Conservation (phyloP, 1,140 invertebrate genomes). For the Eueides isabella region DNA sequence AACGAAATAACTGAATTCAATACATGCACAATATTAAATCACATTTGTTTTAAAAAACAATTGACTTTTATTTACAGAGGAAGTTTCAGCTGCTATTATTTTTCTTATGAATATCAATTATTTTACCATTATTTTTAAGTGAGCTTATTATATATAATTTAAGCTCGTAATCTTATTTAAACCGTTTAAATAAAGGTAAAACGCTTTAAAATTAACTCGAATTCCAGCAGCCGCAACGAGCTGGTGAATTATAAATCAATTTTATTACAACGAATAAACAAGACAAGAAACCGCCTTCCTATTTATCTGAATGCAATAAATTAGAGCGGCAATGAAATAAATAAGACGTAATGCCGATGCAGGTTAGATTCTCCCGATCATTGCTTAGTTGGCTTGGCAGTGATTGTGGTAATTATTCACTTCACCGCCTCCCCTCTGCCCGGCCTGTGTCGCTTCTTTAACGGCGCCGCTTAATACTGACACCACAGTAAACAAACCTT, state of each 20-base stretch:
- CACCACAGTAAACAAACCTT: slow-evolving; percentile 49
- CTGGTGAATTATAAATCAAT: slow-evolving; percentile 6
- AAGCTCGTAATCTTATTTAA: not conserved
- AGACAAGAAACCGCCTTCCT: slow-evolving; percentile 22
- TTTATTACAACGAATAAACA: slow-evolving; percentile 6
- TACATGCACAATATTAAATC: slow-evolving; percentile 41
- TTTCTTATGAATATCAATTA: not conserved
- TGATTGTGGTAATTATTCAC: slow-evolving; percentile 77
- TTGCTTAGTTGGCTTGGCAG: slow-evolving; percentile 68
- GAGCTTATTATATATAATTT: not conserved
- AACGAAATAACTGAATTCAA: slow-evolving; percentile 44
- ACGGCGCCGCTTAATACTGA: slow-evolving; percentile 56
- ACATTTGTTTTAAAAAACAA: slow-evolving; percentile 39
- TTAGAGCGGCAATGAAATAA: slow-evolving; percentile 34
- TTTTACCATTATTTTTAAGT: not conserved
- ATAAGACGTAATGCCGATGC: slow-evolving; percentile 33
- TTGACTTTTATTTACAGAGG: slow-evolving; percentile 40
- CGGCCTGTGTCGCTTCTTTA: slow-evolving; percentile 53
- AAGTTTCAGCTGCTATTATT: not conserved
- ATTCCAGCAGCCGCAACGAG: not conserved
- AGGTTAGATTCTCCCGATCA: slow-evolving; percentile 57
- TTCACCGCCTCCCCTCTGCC: slow-evolving; percentile 60
- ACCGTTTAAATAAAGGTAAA: not conserved
- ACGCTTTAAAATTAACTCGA: not conserved
- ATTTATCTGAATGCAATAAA: slow-evolving; percentile 31